Evolutionary conservation across 2,888 invertebrate species (phyloP), one percentile per base, ranked within the genome.

Genomic region (Coenonympha arcania): DNA sequence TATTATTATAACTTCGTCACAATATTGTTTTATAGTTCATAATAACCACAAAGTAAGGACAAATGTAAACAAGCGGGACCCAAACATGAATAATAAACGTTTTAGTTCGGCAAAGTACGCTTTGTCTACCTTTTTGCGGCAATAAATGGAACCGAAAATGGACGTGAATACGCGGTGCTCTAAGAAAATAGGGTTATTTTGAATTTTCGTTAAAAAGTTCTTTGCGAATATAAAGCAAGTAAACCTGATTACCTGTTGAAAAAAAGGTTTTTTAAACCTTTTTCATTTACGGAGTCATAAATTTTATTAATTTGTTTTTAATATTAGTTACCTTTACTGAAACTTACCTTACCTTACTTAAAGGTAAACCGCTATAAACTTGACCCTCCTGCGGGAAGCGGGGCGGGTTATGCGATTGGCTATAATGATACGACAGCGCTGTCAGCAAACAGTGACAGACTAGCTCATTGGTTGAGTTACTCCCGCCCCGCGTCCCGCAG

Each of bases 131-230:
- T 18, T 31, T 43, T 43, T 22, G 31, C 15, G 15, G 22, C n/a
- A 20, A 22, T 43, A 43, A 43, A 33, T 33, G 15, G 20, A 33
- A 33, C 30, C 31, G 11, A 43, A 43, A 43, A 43, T 33, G 20
- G 33, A 43, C 31, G 30, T 15, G 20, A 22, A 15, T 15, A 22
- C 22, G 31, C 22, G 15, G 20, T 31, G 19, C 19, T 22, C 22
- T 31, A 31, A 33, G 43, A 43, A 43, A 43, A 43, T 43, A 43
- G 31, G 30, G 43, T 43, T 43, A 43, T 43, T 43, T 31, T 43
- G 31, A 43, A 43, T 43, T 43, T 43, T 31, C 22, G 15, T 18
- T 30, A 18, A 42, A 31, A 20, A 43, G 43, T 31, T 43, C 13
- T 31, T 43, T 43, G 22, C 31, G 43, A 31, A 43, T 33, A 31